phyloP scores from a whole-genome alignment of 2,888 invertebrate species.

The Drosophila longiperda region DNA sequence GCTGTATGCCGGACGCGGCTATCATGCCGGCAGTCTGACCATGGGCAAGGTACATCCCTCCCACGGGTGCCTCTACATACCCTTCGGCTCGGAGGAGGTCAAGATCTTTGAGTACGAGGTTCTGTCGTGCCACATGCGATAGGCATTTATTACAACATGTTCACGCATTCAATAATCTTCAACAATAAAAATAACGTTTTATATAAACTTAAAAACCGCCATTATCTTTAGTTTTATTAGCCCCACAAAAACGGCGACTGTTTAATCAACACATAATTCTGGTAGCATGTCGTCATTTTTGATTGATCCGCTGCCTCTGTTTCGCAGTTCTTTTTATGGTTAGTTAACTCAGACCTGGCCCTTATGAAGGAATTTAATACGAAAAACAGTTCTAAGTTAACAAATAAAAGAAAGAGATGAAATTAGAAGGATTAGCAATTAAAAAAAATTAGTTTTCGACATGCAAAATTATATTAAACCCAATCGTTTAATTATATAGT shows the following conservation, averaged over 20 bases:
- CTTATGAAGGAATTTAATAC: slow-evolving; percentile 52
- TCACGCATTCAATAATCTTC: slow-evolving; percentile 21
- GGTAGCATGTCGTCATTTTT: slow-evolving; percentile 6
- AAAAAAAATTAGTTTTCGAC: slow-evolving; percentile 58
- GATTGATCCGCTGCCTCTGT: slow-evolving; percentile 27
- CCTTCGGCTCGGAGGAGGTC: slow-evolving; percentile 85
- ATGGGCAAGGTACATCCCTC: slow-evolving; percentile 89
- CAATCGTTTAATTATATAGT: slow-evolving; percentile 58
- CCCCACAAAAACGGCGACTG: neutral
- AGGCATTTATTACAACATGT: slow-evolving; percentile 20
- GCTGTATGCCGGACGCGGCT: slow-evolving; percentile 89
- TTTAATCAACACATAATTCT: slow-evolving; percentile 18
- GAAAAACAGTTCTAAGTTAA: slow-evolving; percentile 70
- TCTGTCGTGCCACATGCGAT: slow-evolving; percentile 71
- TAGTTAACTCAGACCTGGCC: slow-evolving; percentile 31
- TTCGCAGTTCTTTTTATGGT: slow-evolving; percentile 43
- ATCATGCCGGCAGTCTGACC: slow-evolving; percentile 88
- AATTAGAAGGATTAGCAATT: slow-evolving; percentile 26
- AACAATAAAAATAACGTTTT: slow-evolving; percentile 55
- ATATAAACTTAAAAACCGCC: slow-evolving; percentile 26
- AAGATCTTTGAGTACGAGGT: slow-evolving; percentile 85
- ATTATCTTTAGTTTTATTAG: slow-evolving; percentile 37
- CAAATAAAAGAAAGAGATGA: slow-evolving; percentile 36
- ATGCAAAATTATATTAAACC: slow-evolving; percentile 43
- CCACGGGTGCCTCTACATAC: slow-evolving; percentile 85